Base-by-base conservation (phyloP, 2,888 invertebrate genomes). In the Drosophila atripex region DNA sequence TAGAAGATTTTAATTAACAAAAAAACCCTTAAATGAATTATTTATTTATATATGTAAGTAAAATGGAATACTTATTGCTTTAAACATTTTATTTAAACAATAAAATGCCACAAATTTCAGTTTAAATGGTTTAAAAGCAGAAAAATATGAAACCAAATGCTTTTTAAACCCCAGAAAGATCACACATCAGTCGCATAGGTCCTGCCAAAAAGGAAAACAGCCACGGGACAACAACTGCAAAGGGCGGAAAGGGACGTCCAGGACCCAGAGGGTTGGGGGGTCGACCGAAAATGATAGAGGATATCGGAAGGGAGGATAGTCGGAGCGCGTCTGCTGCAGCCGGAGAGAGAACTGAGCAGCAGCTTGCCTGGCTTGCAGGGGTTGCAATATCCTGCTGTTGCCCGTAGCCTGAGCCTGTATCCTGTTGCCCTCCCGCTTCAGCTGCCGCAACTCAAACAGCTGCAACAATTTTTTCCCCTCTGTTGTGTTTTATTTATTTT, bases 361-460 rank as follows among this genome's bases (percentile, higher is more conserved):
- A 77, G 76, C 69, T 75, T 78, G 79, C 56, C 75, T 59, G 73
- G 79, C 21, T 11, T 18, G 35, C 14, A 79, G 77, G 84, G 84
- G 68, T 68, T 70, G 69, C 69, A 70, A 70, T 70, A 70, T 70
- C 70, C 61, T 70, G 71, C 70, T 70, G 70, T 54, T 55, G 63
- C 61, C 12, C 25, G 18, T 14, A 61, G 77, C 55, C 71, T 77
- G 73, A 71, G 71, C 77, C 75, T 60, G 72, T 72, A 73, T 70
- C 70, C 87, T 87, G 85, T 85, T 85, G 85, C 87, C 85, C 64
- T 80, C 80, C 79, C 71, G 74, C 71, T 77, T 70, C 79, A 75
- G 80, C 80, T 84, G 85, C 78, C 71, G 71, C 75, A 78, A 78
- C 76, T 70, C 73, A 71, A 85, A 85, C 87, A 87, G 85, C 87